These are phyloP conservation scores for Lutraria lutraria DNA, from an alignment of 2,888 invertebrate species.

Conservation along the genomic window DNA sequence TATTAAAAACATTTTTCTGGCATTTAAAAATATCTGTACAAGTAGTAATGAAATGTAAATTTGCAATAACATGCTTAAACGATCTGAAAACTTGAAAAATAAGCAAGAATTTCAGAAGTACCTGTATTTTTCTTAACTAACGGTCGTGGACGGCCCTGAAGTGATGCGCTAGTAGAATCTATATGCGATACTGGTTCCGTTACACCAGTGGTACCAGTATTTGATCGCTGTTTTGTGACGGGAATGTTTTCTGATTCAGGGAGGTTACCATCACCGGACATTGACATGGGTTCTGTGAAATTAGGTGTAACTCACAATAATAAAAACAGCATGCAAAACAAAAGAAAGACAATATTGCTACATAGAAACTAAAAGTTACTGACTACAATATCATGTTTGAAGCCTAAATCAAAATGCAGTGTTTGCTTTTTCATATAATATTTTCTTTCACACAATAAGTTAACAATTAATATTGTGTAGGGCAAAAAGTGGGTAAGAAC, in stretches of 20 bases:
- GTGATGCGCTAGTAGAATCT: constrained; percentile 60
- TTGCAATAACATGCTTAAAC: background rate
- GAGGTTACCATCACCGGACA: constrained; percentile 51
- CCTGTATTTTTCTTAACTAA: constrained; percentile 87
- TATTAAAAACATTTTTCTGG: background rate
- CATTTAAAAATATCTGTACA: background rate
- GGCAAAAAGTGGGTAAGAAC: too few relatives aligned
- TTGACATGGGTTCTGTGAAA: constrained; percentile 62
- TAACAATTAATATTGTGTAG: too few relatives aligned
- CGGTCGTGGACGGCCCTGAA: constrained; percentile 90
- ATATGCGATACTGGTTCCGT: constrained; percentile 60
- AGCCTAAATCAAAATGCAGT: too few relatives aligned
- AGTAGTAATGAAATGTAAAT: background rate
- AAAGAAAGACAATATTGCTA: constrained; percentile 12
- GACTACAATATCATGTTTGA: background rate
- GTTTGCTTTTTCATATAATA: too few relatives aligned
- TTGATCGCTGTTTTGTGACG: constrained; percentile 68
- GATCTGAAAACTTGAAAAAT: background rate
- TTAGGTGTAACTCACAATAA: constrained; percentile 48
- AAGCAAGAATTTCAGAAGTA: constrained; percentile 55
- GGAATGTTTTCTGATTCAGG: constrained; percentile 61
- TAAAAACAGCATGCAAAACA: constrained; percentile 20
- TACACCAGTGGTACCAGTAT: constrained; percentile 61
- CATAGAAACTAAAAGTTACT: background rate
- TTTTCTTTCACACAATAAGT: too few relatives aligned